Evolutionary conservation across 2,113 vertebrate species (phyloP), one percentile per base, ranked within the genome.

Genomic region (Pyxicephalus adspersus): DNA sequence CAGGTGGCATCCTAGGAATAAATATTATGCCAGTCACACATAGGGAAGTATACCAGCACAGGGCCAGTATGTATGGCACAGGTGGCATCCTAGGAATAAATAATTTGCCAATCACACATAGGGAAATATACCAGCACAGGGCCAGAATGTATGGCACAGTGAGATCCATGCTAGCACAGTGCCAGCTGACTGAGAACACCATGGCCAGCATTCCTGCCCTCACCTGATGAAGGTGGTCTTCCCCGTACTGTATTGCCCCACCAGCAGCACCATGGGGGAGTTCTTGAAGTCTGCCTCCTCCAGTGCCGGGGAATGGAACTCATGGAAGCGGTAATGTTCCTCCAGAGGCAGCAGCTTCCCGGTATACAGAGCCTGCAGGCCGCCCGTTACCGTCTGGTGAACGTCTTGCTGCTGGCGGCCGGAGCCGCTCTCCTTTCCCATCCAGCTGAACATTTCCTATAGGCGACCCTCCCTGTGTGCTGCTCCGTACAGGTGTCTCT

Each of bases 231-330:
- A 99, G n/a, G 96, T 98, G 86, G 97, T 98, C 88, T 98, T 99
- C 45, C 97, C 97, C 28, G 97, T 99, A 83, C 97, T 98, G 90
- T 99, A 99, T 89, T 99, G 97, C 19, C 97, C 97, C 88, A 98
- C 97, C 85, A 98, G 88, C 18, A 99, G 93, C 73, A 99, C 95
- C 97, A 99, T 98, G 70, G 97, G 97, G 89, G 97, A 96, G 92
- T 98, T 99, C 71, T 98, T 96, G 91, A 99, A 99, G 91, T 99
- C 97, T 29, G 97, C 97, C 87, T 98, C 95, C 87, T 99, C 97
- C 83, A 99, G 91, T 0, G 97, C 96, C 0, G 97, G 97, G 64
- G 97, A 99, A 88, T 99, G 97, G 94, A 99, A 99, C 83, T 98
- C 96, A 84, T 99, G 97, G 92, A 99, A 99, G 64, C 95, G 95